A percentile compares a stretch with the other conserved stretches of the same genome.
Conservation (phyloP, 1,140 invertebrate species). For the Trichoplusia ni region DNA sequence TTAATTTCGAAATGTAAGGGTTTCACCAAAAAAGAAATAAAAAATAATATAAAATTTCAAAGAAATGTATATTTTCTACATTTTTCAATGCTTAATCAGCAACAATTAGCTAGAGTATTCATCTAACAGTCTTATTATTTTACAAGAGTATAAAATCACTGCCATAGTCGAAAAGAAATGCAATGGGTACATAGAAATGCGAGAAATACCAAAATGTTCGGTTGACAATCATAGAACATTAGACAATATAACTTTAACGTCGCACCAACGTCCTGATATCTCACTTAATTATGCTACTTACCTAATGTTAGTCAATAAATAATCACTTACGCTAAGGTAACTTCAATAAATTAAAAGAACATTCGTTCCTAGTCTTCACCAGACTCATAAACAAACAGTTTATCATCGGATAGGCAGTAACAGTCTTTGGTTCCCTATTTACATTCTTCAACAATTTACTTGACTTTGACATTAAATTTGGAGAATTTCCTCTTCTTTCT, state of each 20-base stretch:
- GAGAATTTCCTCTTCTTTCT: constrained; percentile 68
- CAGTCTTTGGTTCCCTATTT: constrained; percentile 77
- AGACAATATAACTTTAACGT: constrained; percentile 36
- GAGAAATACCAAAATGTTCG: constrained; percentile 12
- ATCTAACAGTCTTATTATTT: constrained; percentile 80
- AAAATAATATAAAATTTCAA: constrained; percentile 45
- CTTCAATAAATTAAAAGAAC: constrained; percentile 71
- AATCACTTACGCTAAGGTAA: constrained; percentile 76
- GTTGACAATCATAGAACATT: constrained; percentile 32
- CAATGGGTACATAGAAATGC: constrained; percentile 69
- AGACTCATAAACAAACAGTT: constrained; percentile 45
- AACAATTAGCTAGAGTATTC: constrained; percentile 76
- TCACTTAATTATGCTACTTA: constrained; percentile 52
- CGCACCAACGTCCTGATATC: constrained; percentile 20
- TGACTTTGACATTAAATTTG: constrained; percentile 19
- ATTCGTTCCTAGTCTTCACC: constrained; percentile 45
- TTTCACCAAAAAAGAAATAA: constrained; percentile 38
- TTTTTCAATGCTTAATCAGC: constrained; percentile 52
- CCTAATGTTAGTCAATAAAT: constrained; percentile 74
- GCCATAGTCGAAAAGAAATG: constrained; percentile 63
- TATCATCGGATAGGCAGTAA: constrained; percentile 52
- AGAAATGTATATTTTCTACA: constrained; percentile 64
- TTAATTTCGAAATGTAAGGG: constrained; percentile 4
- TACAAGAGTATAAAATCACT: constrained; percentile 75
- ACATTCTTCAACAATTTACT: constrained; percentile 56